Conservation (phyloP, 2,888 invertebrate species). For the Odontothrips loti region DNA sequence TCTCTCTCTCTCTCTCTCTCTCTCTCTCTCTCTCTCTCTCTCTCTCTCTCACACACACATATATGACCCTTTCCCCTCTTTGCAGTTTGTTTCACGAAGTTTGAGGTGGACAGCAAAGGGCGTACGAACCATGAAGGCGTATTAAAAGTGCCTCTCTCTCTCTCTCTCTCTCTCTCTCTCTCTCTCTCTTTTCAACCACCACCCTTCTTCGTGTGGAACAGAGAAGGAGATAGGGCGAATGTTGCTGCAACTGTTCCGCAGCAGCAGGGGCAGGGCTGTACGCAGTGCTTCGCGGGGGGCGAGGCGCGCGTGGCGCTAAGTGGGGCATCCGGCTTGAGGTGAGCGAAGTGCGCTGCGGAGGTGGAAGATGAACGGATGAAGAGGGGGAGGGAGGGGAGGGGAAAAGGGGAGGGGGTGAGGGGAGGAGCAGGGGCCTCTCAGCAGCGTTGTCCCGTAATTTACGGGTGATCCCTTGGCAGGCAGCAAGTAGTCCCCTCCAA, state of each 20-base stretch:
- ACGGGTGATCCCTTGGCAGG: slow-evolving; percentile 17
- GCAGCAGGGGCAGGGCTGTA: too few species aligned
- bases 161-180: not conserved
- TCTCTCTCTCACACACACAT: too few species aligned
- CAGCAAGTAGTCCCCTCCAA: slow-evolving; percentile 14
- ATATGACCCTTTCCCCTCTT: too few species aligned
- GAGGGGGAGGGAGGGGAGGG: not conserved
- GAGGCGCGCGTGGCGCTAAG: too few species aligned
- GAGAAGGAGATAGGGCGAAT: not conserved
- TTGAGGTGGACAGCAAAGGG: not conserved
- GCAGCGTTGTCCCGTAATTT: slow-evolving; percentile 3
- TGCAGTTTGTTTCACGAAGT: not conserved
- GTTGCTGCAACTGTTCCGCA: too few species aligned
- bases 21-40: too few species aligned
- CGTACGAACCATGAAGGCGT: not conserved
- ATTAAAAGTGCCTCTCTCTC: not conserved
- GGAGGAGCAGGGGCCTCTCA: not conserved
- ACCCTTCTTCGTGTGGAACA: not conserved
- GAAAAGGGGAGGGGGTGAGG: not conserved
- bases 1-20: too few species aligned
- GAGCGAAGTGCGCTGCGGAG: too few species aligned
- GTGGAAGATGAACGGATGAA: too few species aligned
- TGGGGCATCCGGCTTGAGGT: too few species aligned
- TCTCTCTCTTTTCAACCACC: not conserved
- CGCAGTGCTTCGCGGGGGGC: too few species aligned